phyloP scores from a whole-genome alignment of 2,888 invertebrate genomes.

The Lycia hirtaria region DNA sequence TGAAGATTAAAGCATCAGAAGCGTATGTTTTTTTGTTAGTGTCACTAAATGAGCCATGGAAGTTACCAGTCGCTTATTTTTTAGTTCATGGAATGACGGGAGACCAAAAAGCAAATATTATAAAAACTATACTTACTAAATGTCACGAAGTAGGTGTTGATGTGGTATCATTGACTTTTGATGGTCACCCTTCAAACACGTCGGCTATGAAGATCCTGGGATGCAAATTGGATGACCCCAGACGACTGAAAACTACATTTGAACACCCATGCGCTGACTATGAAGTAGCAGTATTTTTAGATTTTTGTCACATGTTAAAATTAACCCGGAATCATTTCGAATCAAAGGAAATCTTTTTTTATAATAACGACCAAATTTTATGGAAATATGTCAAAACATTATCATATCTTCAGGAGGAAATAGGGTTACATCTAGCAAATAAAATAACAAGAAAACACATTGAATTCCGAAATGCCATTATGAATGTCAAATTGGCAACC shows the following conservation, averaged over 20 bases:
- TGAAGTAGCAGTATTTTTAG: conserved; percentile 38
- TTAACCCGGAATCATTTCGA: conserved; percentile 35
- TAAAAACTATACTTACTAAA: conserved; percentile 30
- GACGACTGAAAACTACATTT: conserved; percentile 20
- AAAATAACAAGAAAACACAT: background rate
- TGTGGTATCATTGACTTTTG: conserved; percentile 40
- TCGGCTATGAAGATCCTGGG: conserved; percentile 33
- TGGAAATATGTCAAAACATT: background rate
- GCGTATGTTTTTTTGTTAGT: conserved; percentile 37
- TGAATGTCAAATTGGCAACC: conserved; percentile 41
- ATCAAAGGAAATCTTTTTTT: conserved; percentile 28
- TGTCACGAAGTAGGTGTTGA: conserved; percentile 37
- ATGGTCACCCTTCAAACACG: conserved; percentile 37
- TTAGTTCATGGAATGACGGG: conserved; percentile 42
- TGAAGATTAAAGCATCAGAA: conserved; percentile 18
- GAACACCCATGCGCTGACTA: conserved; percentile 25
- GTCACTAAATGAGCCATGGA: conserved; percentile 38
- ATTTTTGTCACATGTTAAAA: conserved; percentile 38
- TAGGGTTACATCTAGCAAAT: background rate
- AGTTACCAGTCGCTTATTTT: conserved; percentile 51
- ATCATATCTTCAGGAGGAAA: background rate
- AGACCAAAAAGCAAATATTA: conserved; percentile 38
- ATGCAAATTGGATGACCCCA: conserved; percentile 24
- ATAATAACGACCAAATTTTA: background rate
- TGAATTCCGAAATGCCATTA: conserved; percentile 10